Conservation (phyloP, 2,888 invertebrate species). For the Cheilosia impressa region DNA sequence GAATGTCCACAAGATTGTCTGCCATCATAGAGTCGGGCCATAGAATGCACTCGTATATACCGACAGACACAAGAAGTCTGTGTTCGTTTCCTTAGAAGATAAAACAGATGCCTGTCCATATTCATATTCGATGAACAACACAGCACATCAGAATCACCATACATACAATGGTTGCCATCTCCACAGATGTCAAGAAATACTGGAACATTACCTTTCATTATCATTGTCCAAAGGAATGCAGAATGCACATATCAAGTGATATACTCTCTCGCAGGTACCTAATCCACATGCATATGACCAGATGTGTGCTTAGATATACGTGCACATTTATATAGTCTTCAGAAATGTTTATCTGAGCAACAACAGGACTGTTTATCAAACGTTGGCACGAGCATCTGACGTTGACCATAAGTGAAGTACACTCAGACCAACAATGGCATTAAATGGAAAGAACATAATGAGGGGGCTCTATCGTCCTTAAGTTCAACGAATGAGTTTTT, state of each 20-base stretch:
- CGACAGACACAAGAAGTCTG: slow-evolving; percentile 47
- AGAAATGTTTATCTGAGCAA: slow-evolving; percentile 34
- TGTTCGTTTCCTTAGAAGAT: slow-evolving; percentile 62
- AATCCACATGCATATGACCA: slow-evolving; percentile 22
- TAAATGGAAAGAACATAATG: slow-evolving; percentile 11
- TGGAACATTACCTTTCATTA: slow-evolving; percentile 65
- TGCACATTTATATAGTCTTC: not conserved
- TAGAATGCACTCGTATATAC: slow-evolving; percentile 6
- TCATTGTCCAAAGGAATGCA: slow-evolving; percentile 55
- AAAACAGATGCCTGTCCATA: slow-evolving; percentile 51
- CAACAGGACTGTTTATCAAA: slow-evolving; percentile 29
- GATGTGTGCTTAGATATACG: not conserved
- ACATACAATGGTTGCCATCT: not conserved
- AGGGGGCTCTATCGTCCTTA: too few relatives aligned
- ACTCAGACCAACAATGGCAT: slow-evolving; percentile 4
- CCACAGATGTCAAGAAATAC: slow-evolving; percentile 34
- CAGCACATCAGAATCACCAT: not conserved
- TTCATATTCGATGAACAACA: slow-evolving; percentile 51
- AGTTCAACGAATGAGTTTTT: too few relatives aligned
- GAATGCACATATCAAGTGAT: slow-evolving; percentile 59
- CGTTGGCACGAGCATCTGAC: slow-evolving; percentile 3
- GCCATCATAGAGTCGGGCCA: not conserved
- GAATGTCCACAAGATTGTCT: slow-evolving; percentile 40
- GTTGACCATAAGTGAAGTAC: slow-evolving; percentile 22
- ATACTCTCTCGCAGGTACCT: slow-evolving; percentile 11